Conservation (phyloP, 2,888 invertebrate genomes). For the Hesperia comma region DNA sequence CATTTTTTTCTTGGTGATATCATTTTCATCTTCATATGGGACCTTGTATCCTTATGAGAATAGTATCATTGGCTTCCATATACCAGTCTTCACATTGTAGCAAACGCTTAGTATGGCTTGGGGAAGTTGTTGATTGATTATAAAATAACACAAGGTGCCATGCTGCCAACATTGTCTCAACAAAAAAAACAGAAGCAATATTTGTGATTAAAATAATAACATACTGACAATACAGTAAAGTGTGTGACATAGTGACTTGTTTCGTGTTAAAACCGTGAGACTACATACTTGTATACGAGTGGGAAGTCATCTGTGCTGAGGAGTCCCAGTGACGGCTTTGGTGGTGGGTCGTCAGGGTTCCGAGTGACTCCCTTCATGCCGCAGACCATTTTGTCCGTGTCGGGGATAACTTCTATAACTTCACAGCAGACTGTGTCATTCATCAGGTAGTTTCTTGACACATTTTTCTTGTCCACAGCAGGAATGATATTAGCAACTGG, state of each 20-base stretch:
- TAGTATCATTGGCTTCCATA: not conserved
- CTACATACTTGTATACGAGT: constrained; percentile 91
- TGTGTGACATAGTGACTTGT: constrained; percentile 62
- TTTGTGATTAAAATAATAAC: constrained; percentile 55
- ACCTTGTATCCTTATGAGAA: not conserved
- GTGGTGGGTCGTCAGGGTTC: constrained; percentile 87
- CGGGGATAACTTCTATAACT: constrained; percentile 93
- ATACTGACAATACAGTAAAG: constrained; percentile 60
- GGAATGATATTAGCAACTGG: constrained; percentile 89
- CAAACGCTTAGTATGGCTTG: constrained; percentile 3
- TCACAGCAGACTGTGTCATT: constrained; percentile 95
- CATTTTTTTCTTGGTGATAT: constrained; percentile 1
- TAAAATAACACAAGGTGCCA: constrained; percentile 27
- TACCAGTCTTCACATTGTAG: constrained; percentile 13
- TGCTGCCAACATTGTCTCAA: constrained; percentile 53
- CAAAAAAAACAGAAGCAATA: constrained; percentile 63
- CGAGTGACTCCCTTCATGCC: constrained; percentile 92
- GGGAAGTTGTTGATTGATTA: constrained; percentile 14
- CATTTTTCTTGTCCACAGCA: constrained; percentile 91
- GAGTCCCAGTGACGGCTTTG: constrained; percentile 90
- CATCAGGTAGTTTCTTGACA: constrained; percentile 90
- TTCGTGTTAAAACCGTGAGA: constrained; percentile 25
- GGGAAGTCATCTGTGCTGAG: constrained; percentile 93
- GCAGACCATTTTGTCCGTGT: constrained; percentile 93
- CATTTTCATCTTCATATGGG: not conserved